Evolutionary conservation across 2,113 vertebrate genomes (phyloP).

Genomic region (Lophochroa leadbeateri): DNA sequence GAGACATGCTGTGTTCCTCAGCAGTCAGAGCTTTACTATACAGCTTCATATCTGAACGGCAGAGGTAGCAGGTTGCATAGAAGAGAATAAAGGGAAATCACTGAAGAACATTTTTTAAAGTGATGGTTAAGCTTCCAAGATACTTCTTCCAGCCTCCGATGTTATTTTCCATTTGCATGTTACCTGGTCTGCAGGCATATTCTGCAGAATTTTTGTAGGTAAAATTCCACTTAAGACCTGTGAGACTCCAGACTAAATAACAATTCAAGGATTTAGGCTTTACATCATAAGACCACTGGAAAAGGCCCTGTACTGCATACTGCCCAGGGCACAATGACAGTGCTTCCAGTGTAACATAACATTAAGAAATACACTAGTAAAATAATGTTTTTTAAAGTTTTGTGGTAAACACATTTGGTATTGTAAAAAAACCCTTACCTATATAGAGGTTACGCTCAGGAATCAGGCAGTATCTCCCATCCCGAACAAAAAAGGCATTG

Average conservation of each 20-base stretch:
- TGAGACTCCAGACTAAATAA: not conserved
- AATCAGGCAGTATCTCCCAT: slow-evolving; percentile 69
- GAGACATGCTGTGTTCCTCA: not conserved
- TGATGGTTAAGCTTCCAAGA: not conserved
- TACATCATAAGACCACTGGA: not conserved
- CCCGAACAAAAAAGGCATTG: slow-evolving; percentile 79
- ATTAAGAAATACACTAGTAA: not conserved
- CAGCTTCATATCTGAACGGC: not conserved
- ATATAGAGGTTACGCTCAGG: slow-evolving; percentile 79
- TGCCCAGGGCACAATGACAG: not conserved
- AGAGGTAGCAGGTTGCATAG: not conserved
- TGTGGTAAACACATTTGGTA: not conserved
- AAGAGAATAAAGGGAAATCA: not conserved
- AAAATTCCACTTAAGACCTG: not conserved
- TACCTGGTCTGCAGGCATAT: not conserved
- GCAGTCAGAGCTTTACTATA: not conserved
- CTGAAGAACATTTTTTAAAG: not conserved
- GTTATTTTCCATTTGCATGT: not conserved
- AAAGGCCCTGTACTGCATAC: not conserved
- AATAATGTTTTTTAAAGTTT: not conserved
- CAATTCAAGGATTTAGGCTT: not conserved
- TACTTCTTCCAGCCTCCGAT: not conserved
- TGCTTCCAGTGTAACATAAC: not conserved
- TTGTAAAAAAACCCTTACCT: slow-evolving; percentile 76
- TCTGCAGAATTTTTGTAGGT: not conserved